Percentiles rank a stretch among this genome's conserved stretches.
Evolutionary conservation across 2,888 invertebrate species (phyloP).

Genomic region (Ashinkailepas kermadecensis): DNA sequence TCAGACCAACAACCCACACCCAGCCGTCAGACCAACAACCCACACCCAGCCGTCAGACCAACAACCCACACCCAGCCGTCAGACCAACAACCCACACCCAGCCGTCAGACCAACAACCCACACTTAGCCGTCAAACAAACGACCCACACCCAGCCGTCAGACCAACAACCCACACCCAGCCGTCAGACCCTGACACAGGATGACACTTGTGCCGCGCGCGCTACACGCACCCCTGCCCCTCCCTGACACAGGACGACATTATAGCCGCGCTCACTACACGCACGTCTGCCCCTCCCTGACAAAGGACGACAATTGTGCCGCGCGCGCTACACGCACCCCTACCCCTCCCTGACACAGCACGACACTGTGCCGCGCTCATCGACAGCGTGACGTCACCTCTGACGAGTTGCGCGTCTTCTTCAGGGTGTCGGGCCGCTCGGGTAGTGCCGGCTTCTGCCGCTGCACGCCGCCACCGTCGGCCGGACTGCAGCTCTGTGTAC

Average conservation of each 20-base stretch:
- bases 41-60: no score
- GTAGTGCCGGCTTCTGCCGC: slow-evolving; percentile 18
- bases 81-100: no score
- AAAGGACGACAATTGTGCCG: neutral
- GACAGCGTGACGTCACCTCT: neutral
- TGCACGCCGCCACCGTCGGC: neutral
- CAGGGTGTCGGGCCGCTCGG: slow-evolving; percentile 3
- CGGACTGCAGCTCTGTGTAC: neutral
- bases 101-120: no score
- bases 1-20: no score
- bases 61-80: no score
- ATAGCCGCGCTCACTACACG: neutral
- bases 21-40: no score
- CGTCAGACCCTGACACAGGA: no score
- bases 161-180: no score
- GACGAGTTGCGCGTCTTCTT: neutral
- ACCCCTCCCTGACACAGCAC: neutral
- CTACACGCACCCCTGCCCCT: no score
- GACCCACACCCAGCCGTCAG: no score
- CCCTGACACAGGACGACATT: neutral
- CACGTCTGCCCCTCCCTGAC: neutral
- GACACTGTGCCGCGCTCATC: neutral
- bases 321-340: neutral
- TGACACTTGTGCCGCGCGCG: no score
- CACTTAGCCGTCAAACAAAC: no score